Evolutionary conservation across 2,888 invertebrate species (phyloP).

Genomic region (Tiphia femorata): DNA sequence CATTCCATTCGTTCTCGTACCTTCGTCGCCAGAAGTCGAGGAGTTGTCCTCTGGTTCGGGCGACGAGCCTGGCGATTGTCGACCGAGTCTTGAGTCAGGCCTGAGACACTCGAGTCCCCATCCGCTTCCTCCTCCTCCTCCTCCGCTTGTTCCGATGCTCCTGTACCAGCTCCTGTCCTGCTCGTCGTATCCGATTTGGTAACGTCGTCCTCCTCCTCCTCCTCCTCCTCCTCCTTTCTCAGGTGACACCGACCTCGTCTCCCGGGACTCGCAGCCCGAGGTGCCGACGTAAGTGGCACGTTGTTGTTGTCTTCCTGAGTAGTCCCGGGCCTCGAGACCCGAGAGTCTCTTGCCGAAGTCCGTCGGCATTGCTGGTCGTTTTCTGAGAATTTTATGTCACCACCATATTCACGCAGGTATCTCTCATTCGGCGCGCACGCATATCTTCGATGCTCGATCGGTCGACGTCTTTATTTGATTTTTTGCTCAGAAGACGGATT

Average conservation of each 20-base stretch:
- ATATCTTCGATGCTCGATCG: too few relatives aligned
- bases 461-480: too few relatives aligned
- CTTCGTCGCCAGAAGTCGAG: conserved; percentile 66
- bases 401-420: too few relatives aligned
- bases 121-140: neutral
- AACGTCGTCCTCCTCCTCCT: neutral
- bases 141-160: too few relatives aligned
- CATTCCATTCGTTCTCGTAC: conserved; percentile 43
- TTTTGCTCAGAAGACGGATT: too few relatives aligned
- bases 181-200: neutral
- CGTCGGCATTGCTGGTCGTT: conserved; percentile 60
- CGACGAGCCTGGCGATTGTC: conserved; percentile 51
- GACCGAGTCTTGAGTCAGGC: conserved; percentile 33
- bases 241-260: conserved; percentile 40
- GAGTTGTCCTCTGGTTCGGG: conserved; percentile 64
- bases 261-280: conserved; percentile 34
- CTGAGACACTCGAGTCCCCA: conserved; percentile 33
- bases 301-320: conserved; percentile 13
- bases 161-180: conserved; percentile 1
- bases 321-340: conserved; percentile 55
- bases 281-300: conserved; percentile 15
- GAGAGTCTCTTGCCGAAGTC: conserved; percentile 58
- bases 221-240: conserved; percentile 6
- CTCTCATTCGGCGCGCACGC: too few relatives aligned
- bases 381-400: conserved; percentile 56